Conservation (phyloP, 2,797 vertebrate genomes). For the Phalloptychus januarius region DNA sequence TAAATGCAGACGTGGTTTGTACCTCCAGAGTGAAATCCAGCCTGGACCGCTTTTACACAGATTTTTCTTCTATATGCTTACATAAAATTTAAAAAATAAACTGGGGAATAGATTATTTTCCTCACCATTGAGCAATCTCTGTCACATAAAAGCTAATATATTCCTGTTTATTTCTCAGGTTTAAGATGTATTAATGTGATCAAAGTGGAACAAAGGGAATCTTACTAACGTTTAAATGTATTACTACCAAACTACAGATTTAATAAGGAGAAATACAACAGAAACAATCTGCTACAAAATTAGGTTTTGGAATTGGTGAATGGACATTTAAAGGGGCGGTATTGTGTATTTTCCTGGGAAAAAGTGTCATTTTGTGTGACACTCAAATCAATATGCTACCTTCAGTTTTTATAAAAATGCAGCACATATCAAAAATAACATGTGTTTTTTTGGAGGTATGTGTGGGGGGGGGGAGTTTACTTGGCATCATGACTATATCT, state of each 20-base stretch:
- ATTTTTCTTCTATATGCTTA: slow-evolving; percentile 5
- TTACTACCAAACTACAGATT: neutral
- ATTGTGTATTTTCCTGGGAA: too few relatives aligned
- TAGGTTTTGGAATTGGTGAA: neutral
- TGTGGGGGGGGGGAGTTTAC: too few relatives aligned
- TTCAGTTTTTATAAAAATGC: too few relatives aligned
- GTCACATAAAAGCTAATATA: neutral
- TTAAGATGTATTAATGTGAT: neutral
- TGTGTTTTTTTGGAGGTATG: too few relatives aligned
- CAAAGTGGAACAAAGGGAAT: neutral
- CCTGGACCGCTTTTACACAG: slow-evolving; percentile 9
- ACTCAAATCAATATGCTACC: too few relatives aligned
- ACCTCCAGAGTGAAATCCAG: slow-evolving; percentile 26
- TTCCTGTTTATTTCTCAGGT: neutral
- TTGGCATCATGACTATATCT: too few relatives aligned
- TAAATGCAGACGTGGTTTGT: slow-evolving; percentile 49
- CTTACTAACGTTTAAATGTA: neutral
- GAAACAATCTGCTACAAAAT: neutral
- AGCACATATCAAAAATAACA: too few relatives aligned
- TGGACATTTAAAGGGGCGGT: neutral
- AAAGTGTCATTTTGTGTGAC: too few relatives aligned
- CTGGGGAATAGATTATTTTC: neutral
- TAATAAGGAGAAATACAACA: neutral
- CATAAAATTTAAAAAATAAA: neutral
- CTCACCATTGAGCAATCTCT: neutral